These are phyloP conservation scores for Cephonodes hylas DNA, from an alignment of 2,888 invertebrate genomes.

Conservation along the genomic window DNA sequence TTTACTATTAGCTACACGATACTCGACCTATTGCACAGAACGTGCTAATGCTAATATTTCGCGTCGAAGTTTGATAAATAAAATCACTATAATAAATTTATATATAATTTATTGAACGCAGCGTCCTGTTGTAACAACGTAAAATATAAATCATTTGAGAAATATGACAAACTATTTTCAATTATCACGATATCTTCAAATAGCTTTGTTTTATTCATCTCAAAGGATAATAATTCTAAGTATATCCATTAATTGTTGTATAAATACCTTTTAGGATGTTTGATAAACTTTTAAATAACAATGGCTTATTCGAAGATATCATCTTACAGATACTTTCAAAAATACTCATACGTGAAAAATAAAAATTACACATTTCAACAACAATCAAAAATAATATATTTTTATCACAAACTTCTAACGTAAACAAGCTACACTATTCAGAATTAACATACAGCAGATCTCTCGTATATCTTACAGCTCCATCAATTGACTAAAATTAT, in stretches of 20 bases:
- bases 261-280: no score
- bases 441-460: constrained; percentile 37
- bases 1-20: no score
- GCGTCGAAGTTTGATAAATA: no score
- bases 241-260: background rate
- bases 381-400: constrained; percentile 22
- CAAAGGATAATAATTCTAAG: background rate
- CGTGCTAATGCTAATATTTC: no score
- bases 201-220: background rate
- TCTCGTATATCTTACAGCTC: constrained; percentile 26
- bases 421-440: constrained; percentile 46
- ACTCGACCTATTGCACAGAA: no score
- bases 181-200: background rate
- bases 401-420: constrained; percentile 26
- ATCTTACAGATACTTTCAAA: background rate
- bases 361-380: background rate
- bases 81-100: background rate
- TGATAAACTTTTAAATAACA: background rate
- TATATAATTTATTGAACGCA: constrained; percentile 1
- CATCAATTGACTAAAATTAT: constrained; percentile 18
- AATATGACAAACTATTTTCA: background rate
- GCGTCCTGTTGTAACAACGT: background rate
- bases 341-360: background rate
- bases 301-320: background rate
- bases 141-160: constrained; percentile 3